phyloP scores from a whole-genome alignment of 2,888 invertebrate genomes.

The Pardosa pseudoannulata region DNA sequence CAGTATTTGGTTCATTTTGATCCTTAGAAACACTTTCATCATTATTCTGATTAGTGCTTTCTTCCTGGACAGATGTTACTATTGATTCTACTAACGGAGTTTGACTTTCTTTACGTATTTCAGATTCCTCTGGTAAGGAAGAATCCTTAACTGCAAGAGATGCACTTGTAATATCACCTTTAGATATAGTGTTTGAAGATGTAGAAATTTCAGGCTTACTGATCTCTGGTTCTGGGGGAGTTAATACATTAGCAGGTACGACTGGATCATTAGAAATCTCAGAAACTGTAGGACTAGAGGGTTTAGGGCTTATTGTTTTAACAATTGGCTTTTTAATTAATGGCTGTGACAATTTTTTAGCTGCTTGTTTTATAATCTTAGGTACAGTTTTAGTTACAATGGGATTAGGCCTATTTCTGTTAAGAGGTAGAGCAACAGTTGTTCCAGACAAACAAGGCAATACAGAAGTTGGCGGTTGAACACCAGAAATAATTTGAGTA shows the following conservation, averaged over 20 bases:
- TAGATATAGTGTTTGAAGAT: not conserved
- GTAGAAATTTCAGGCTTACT: conserved; percentile 2
- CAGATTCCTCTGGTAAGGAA: not conserved
- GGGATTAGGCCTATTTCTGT: conserved; percentile 21
- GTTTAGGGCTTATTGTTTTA: not conserved
- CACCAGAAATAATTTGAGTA: conserved; percentile 51
- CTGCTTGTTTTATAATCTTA: conserved; percentile 52
- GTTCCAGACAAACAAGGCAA: not conserved
- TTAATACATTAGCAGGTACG: not conserved
- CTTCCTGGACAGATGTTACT: not conserved
- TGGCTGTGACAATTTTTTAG: conserved; percentile 42
- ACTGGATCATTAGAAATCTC: not conserved
- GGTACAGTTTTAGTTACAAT: conserved; percentile 44
- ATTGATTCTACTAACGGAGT: not conserved
- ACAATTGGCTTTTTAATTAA: conserved; percentile 19
- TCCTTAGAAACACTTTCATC: not conserved
- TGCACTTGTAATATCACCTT: not conserved
- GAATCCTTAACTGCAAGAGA: not conserved
- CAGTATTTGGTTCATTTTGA: not conserved
- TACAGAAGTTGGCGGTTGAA: conserved; percentile 14
- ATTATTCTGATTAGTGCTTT: not conserved
- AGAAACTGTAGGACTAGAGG: not conserved
- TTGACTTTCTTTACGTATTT: not conserved
- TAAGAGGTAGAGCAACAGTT: conserved; percentile 21
- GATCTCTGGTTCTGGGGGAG: not conserved